Base-by-base conservation (phyloP, 2,888 invertebrate genomes). In the Andrena bicolor region DNA sequence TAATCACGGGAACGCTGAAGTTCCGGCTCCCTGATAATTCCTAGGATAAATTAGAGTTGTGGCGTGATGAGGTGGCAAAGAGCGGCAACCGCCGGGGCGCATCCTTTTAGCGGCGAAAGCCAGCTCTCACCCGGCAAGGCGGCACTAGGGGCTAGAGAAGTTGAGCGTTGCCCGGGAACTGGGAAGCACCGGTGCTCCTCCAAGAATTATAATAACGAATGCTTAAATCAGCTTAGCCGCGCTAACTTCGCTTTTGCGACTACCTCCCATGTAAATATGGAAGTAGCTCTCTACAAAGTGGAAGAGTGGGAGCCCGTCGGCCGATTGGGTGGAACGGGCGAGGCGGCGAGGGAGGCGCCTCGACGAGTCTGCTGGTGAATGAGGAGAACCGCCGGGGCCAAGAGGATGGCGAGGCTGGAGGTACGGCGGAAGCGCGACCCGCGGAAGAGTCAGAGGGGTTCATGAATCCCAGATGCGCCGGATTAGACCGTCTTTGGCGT, bases 141-240 rank as follows among this genome's bases (percentile, higher is more conserved):
- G 41, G 41, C 76, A 26, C 66, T 66, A 79, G 78, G 83, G 83
- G 86, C 71, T 83, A 82, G 86, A 82, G 86, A 90, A 91, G 90
- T 87, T 86, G 78, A 87, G 86, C 41, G 71, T 48, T 56, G 82
- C 86, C 86, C 82, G 64, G 41, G 79, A 84, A 86, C 76, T 84
- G 85, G 89, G 85, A 87, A 89, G 86, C 88, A 81, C 80, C 75
- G 71, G 61, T 87, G 87, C 90, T 92, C 90, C 86, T 75, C 91
- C 91, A 91, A 92, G 93, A 93, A 93, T 93, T 93, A 93, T 93
- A 93, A 93, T 93, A 93, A 93, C 93, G 92, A 93, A 93, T 92
- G 93, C 92, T 92, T 90, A 93, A 93, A 93, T 93, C 93, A 92
- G 93, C 93, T 93, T 93, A 92, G 91, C 91, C 90, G 87, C 90